Evolutionary conservation across 2,888 invertebrate genomes (phyloP).

Genomic region (Stomorhina lunata): DNA sequence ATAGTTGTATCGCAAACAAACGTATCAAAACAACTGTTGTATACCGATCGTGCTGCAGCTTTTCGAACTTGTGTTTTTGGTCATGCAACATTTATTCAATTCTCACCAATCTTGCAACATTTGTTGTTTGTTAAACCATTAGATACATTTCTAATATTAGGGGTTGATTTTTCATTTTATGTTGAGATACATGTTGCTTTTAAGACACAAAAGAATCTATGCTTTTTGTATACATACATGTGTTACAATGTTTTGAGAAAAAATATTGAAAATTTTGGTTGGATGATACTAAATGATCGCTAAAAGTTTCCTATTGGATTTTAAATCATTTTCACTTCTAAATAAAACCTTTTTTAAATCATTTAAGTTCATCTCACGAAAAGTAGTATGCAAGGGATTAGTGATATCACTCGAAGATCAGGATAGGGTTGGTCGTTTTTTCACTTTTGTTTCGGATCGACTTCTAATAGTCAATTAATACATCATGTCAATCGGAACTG

Average conservation of each 20-base stretch:
- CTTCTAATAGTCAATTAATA: too few relatives aligned
- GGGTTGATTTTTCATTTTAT: slow-evolving; percentile 4
- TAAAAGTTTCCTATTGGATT: not conserved
- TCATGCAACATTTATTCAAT: slow-evolving; percentile 46
- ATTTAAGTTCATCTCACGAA: too few relatives aligned
- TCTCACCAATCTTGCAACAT: slow-evolving; percentile 59
- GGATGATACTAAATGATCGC: not conserved
- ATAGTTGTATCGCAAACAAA: slow-evolving; percentile 31
- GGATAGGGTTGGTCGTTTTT: too few relatives aligned
- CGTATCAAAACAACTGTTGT: slow-evolving; percentile 54
- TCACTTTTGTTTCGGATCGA: too few relatives aligned
- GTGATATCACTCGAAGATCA: too few relatives aligned
- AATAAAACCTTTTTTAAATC: too few relatives aligned
- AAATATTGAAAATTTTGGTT: too few relatives aligned
- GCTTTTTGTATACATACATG: not conserved
- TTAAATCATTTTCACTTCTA: too few relatives aligned
- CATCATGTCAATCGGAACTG: too few relatives aligned
- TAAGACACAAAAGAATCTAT: not conserved
- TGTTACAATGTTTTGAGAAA: not conserved
- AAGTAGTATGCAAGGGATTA: too few relatives aligned
- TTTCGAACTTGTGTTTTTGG: slow-evolving; percentile 16
- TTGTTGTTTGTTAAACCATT: slow-evolving; percentile 6
- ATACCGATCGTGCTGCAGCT: slow-evolving; percentile 32
- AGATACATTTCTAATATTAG: slow-evolving; percentile 12
- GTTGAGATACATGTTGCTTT: slow-evolving; percentile 33